phyloP scores from a whole-genome alignment of 1,140 invertebrate genomes.

The Drosophila burlai region DNA sequence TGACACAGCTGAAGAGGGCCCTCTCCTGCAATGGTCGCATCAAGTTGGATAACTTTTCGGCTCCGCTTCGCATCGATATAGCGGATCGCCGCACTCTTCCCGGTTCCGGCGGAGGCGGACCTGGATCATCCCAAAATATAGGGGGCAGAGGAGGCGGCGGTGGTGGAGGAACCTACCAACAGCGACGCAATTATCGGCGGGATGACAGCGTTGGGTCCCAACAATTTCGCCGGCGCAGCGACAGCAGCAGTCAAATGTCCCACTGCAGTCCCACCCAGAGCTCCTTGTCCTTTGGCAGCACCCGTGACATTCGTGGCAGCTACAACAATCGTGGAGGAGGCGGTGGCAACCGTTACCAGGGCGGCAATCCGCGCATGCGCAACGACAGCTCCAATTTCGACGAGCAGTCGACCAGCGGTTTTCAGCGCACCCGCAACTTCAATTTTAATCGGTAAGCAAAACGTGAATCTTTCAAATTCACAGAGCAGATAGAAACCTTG shows the following conservation, averaged over 20 bases:
- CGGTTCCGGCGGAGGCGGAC: constrained; percentile 5
- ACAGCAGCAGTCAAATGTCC: constrained; percentile 15
- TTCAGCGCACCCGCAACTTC: constrained; percentile 55
- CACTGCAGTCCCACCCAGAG: constrained; percentile 49
- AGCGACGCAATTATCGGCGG: constrained; percentile 54
- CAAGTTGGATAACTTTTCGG: constrained; percentile 88
- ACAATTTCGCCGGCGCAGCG: constrained; percentile 27
- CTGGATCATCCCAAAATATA: constrained; percentile 13
- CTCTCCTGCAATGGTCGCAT: constrained; percentile 91
- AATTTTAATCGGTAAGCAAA: constrained; percentile 53
- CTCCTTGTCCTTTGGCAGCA: constrained; percentile 24
- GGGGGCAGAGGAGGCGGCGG: constrained; percentile 19
- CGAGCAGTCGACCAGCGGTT: constrained; percentile 30
- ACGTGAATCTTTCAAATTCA: neutral
- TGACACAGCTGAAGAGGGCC: constrained; percentile 91
- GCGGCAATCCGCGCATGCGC: constrained; percentile 30
- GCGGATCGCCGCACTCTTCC: constrained; percentile 89
- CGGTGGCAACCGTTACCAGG: constrained; percentile 32
- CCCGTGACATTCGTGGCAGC: constrained; percentile 6
- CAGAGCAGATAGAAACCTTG: neutral
- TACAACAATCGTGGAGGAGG: constrained; percentile 26
- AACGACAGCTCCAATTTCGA: constrained; percentile 41
- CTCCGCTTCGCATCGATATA: constrained; percentile 92
- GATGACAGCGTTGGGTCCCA: constrained; percentile 58
- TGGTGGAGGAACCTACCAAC: constrained; percentile 33